Evolutionary conservation across 2,113 vertebrate genomes (phyloP).

Genomic region (Megaceryle torquata): DNA sequence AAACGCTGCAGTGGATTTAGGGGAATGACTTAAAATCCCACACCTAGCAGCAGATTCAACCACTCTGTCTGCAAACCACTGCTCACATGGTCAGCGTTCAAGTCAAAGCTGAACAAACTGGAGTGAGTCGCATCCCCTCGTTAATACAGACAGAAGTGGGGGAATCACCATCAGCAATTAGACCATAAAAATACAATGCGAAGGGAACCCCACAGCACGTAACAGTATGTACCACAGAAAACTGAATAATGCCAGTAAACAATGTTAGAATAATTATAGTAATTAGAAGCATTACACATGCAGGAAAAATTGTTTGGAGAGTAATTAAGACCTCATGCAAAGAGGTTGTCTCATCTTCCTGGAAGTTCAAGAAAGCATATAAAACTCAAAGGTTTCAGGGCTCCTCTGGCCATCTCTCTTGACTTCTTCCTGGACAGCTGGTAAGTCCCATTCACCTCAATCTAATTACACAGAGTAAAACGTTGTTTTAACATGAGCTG

Average conservation of each 20-base stretch:
- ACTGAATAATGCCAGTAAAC: not conserved
- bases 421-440: not conserved
- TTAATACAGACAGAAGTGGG: not conserved
- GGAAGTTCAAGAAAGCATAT: not conserved
- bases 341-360: constrained; percentile 8
- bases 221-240: not conserved
- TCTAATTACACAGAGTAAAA: not conserved
- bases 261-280: not conserved
- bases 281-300: constrained; percentile 31
- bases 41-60: not conserved
- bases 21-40: not conserved
- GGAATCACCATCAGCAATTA: not conserved
- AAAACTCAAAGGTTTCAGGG: not conserved
- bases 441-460: not conserved
- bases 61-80: not conserved
- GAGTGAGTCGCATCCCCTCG: fast-evolving
- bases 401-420: not conserved
- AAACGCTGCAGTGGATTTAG: not conserved
- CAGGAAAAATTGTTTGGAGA: constrained; percentile 6
- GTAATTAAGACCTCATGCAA: not conserved
- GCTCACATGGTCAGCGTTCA: not conserved
- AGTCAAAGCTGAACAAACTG: not conserved
- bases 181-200: fast-evolving
- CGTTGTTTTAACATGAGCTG: fast-evolving
- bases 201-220: not conserved